Percentiles rank a stretch among this genome's conserved stretches.
Evolutionary conservation across 1,140 invertebrate genomes (phyloP).

Genomic region (Solenopsis fugax): DNA sequence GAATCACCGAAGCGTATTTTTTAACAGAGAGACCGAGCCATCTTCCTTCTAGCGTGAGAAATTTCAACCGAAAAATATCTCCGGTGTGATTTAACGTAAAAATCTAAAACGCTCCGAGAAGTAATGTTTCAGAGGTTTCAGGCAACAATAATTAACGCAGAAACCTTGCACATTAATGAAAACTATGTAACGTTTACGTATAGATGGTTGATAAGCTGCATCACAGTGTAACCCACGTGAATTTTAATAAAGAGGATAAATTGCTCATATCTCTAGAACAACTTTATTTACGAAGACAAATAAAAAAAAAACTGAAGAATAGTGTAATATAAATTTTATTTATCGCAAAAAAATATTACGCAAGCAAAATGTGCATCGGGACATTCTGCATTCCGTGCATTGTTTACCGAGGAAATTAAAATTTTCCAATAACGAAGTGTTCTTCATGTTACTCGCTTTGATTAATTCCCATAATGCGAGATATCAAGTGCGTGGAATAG

Average conservation of each 20-base stretch:
- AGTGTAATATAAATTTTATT: slow-evolving; percentile 34
- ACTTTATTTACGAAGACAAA: slow-evolving; percentile 11
- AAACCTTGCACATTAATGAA: not conserved
- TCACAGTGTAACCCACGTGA: not conserved
- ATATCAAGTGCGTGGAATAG: slow-evolving; percentile 6
- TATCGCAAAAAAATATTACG: slow-evolving; percentile 33
- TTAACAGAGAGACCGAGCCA: not conserved
- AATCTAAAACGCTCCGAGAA: not conserved
- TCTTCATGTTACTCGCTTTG: not conserved
- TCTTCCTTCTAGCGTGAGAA: not conserved
- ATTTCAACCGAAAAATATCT: not conserved
- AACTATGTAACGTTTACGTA: not conserved
- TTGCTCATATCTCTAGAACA: not conserved
- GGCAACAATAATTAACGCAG: not conserved
- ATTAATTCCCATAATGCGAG: slow-evolving; percentile 38
- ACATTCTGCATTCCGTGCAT: slow-evolving; percentile 5
- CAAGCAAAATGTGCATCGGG: slow-evolving; percentile 9
- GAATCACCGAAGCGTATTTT: slow-evolving; percentile 8
- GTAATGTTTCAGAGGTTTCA: not conserved
- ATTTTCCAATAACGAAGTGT: slow-evolving; percentile 39
- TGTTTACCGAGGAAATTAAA: slow-evolving; percentile 51
- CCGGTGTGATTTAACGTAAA: not conserved
- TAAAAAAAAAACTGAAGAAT: not conserved
- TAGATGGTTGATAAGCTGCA: not conserved
- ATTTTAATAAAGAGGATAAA: slow-evolving; percentile 20